phyloP scores from a whole-genome alignment of 2,888 invertebrate species.

The Teleogryllus oceanicus region DNA sequence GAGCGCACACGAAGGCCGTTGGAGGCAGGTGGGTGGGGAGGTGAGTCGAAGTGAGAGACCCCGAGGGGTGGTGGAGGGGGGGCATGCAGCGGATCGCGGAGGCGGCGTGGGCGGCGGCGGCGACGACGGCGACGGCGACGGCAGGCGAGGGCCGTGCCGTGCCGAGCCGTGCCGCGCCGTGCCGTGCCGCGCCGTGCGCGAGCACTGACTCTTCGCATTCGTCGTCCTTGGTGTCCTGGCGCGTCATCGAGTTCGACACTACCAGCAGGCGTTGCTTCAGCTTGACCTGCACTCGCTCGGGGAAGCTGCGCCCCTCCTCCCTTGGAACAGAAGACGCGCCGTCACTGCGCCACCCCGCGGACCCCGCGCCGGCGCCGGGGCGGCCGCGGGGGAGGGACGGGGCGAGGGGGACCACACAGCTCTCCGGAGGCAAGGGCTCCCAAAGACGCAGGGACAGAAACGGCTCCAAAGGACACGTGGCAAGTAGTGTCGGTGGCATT shows the following conservation, averaged over 20 bases:
- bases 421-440: too few species aligned
- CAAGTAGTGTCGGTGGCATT: too few species aligned
- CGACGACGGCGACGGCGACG: too few species aligned
- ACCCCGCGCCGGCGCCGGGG: neutral
- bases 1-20: neutral
- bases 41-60: neutral
- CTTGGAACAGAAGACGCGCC: slow-evolving; percentile 1
- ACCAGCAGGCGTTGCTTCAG: slow-evolving; percentile 18
- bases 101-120: too few species aligned
- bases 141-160: too few species aligned
- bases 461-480: too few species aligned
- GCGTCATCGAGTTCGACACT: slow-evolving; percentile 7
- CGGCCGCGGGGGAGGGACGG: neutral
- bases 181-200: neutral
- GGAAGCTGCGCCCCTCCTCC: slow-evolving; percentile 10
- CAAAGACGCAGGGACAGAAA: too few species aligned
- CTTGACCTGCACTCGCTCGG: slow-evolving; percentile 8
- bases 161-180: too few species aligned
- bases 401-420: too few species aligned
- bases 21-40: neutral
- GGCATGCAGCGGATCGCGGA: neutral
- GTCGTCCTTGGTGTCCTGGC: slow-evolving; percentile 18
- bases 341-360: neutral
- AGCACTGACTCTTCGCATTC: slow-evolving; percentile 4
- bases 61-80: neutral